Base-by-base conservation (phyloP, 2,797 vertebrate species). In the Setipinna tenuifilis region DNA sequence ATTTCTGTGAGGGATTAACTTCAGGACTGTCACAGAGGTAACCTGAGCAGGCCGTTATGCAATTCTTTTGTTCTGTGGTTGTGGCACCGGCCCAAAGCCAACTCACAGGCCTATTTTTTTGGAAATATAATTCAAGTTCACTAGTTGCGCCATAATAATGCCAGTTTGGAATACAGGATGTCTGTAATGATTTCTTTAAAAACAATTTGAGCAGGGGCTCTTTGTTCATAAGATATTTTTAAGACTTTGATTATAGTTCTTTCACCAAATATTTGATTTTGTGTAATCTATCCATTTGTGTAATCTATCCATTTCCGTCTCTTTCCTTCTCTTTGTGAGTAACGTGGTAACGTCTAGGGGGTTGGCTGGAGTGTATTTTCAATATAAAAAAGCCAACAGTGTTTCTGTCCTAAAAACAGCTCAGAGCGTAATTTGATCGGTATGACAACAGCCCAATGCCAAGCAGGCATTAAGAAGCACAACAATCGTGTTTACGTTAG, bases 41-140 rank as follows among this genome's bases (percentile, higher is more conserved):
- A 44, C 71, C 71, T 21, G 71, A 78, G 71, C 31, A 78, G 71
- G 71, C 35, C 41, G 71, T 78, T 78, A 44, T 44, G 35, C 71
- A 78, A 78, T 19, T 35, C 71, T 44, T 41, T 78, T 78, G 71
- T 78, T 78, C 71, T 78, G 44, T 17, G 71, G 17, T 21, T 78
- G 44, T 78, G 71, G 71, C 71, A 7, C 71, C 6, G 35, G 19
- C 1, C 71, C 71, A 78, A 78, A 78, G 17, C 71, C 35, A 78
- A n/a, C 71, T 41, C 4, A 78, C 71, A 78, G 35, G 5, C 16
- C 35, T 68, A 10, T 75, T 41, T 44, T 19, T 44, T 78, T 21
- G 6, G 17, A 19, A 31, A 21, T 78, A 21, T 78, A 78, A 78
- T 41, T 17, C 35, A 35, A 35, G 19, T 11, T 44, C 31, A 44